phyloP scores from a whole-genome alignment of 2,113 vertebrate genomes.

The Tyrannus savana region DNA sequence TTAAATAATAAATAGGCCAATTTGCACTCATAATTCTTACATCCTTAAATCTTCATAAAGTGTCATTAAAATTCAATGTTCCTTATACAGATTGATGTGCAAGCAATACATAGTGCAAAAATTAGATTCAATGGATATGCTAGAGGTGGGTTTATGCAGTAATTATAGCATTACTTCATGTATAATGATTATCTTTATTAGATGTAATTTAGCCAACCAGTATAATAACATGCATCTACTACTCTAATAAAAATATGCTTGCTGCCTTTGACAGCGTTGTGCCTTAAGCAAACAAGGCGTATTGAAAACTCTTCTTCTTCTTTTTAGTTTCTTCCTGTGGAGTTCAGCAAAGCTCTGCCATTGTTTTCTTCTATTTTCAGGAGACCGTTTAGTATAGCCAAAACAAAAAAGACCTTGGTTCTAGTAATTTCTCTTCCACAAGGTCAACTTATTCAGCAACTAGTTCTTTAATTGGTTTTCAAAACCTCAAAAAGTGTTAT shows the following conservation, averaged over 20 bases:
- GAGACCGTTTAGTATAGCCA: neutral
- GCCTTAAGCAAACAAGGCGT: neutral
- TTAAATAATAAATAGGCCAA: constrained; percentile 15
- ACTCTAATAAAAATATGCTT: neutral
- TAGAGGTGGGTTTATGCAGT: neutral
- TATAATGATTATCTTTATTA: constrained; percentile 7
- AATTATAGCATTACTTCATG: neutral
- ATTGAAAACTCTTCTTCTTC: neutral
- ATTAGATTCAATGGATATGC: neutral
- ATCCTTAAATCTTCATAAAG: neutral
- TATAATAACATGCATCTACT: neutral
- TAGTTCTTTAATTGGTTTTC: neutral
- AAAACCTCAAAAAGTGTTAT: neutral
- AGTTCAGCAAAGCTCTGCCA: neutral
- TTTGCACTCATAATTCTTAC: neutral
- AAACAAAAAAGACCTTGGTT: neutral
- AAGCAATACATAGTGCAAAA: neutral
- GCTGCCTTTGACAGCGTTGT: neutral
- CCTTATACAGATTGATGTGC: neutral
- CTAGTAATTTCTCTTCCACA: neutral
- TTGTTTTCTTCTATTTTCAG: neutral
- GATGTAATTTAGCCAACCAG: neutral
- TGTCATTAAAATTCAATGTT: constrained; percentile 9
- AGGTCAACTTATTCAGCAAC: neutral
- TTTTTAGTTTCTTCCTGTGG: neutral